phyloP scores from a whole-genome alignment of 2,888 invertebrate species.

The Yponomeuta cagnagella region DNA sequence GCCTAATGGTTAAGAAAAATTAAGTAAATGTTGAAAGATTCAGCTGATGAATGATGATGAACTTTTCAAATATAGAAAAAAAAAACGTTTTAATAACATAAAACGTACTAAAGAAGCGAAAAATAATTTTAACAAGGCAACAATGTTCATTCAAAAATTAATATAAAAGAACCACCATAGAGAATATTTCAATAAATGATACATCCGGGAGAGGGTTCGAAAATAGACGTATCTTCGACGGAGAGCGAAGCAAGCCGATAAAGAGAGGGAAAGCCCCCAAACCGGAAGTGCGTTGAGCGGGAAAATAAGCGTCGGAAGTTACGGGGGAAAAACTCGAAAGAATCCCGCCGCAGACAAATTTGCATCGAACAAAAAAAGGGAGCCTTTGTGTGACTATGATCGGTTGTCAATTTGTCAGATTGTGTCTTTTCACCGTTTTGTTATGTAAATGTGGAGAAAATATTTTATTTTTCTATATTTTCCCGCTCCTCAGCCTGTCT shows the following conservation, averaged over 20 bases:
- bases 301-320: slow-evolving; percentile 71
- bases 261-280: slow-evolving; percentile 52
- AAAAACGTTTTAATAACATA: too few relatives aligned
- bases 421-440: slow-evolving; percentile 69
- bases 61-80: too few relatives aligned
- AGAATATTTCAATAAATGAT: slow-evolving; percentile 11
- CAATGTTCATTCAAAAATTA: background rate
- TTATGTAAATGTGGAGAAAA: slow-evolving; percentile 55
- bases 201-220: slow-evolving; percentile 21
- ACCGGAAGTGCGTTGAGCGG: slow-evolving; percentile 68
- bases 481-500: background rate
- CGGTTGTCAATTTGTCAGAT: slow-evolving; percentile 71
- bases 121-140: background rate
- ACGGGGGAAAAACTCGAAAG: slow-evolving; percentile 58
- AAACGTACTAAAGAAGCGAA: too few relatives aligned
- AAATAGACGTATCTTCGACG: slow-evolving; percentile 51
- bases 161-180: background rate
- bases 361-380: slow-evolving; percentile 60
- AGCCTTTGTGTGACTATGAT: slow-evolving; percentile 64
- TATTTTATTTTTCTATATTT: background rate
- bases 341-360: slow-evolving; percentile 60
- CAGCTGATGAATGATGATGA: too few relatives aligned
- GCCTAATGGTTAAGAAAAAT: too few relatives aligned
- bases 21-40: too few relatives aligned
- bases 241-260: slow-evolving; percentile 55